phyloP scores from a whole-genome alignment of 2,888 invertebrate genomes.

The Caenorhabditis sulstoni region DNA sequence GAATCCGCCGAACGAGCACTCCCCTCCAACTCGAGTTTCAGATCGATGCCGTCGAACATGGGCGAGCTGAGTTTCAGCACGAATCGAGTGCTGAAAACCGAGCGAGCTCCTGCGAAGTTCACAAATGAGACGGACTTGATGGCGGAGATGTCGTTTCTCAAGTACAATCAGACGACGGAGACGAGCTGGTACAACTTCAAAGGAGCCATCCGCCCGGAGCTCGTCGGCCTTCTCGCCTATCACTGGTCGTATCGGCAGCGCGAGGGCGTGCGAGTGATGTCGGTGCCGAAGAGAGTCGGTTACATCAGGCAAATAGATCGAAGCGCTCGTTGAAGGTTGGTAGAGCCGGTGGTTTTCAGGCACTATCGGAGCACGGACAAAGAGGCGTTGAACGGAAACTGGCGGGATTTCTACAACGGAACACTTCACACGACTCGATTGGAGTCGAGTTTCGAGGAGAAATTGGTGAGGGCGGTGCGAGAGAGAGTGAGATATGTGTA shows the following conservation, averaged over 20 bases:
- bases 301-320: constrained; percentile 37
- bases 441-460: constrained; percentile 12
- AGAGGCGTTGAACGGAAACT: constrained; percentile 14
- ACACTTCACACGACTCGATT: constrained; percentile 3
- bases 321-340: no score
- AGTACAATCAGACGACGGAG: constrained; percentile 36
- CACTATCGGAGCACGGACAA: constrained; percentile 27
- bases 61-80: constrained; percentile 25
- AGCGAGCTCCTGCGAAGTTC: constrained; percentile 5
- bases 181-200: constrained; percentile 38
- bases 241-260: constrained; percentile 31
- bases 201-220: constrained; percentile 30
- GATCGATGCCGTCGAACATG: constrained; percentile 24
- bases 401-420: constrained; percentile 17
- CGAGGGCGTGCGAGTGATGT: constrained; percentile 16
- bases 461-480: constrained; percentile 4
- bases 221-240: constrained; percentile 19
- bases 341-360: no score
- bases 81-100: constrained; percentile 32
- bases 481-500: constrained; percentile 27
- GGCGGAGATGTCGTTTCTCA: constrained; percentile 23
- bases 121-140: constrained; percentile 1
- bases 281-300: constrained; percentile 22
- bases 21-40: not conserved
- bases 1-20: no score